Evolutionary conservation across 2,797 vertebrate genomes (phyloP).

Genomic region (Ctenosaura bakeri): DNA sequence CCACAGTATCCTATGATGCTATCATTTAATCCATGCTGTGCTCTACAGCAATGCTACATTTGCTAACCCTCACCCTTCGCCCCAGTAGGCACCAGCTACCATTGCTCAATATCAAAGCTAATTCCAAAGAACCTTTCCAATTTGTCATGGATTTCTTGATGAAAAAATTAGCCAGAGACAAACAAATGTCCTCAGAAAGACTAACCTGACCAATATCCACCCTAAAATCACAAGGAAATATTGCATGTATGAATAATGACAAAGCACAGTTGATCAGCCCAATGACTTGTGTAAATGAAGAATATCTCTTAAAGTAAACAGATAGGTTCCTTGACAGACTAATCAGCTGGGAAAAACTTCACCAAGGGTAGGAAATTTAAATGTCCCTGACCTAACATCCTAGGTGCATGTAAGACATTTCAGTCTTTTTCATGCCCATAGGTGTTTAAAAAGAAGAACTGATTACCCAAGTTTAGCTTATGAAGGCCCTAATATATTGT

Average conservation of each 20-base stretch:
- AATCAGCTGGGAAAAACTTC: not conserved
- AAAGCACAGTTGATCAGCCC: not conserved
- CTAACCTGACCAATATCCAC: not conserved
- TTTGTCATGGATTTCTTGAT: not conserved
- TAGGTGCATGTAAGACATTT: too few species aligned
- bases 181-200: not conserved
- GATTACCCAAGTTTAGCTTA: not conserved
- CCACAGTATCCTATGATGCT: too few species aligned
- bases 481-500: not conserved
- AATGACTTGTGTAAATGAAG: not conserved
- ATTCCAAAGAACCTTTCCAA: not conserved
- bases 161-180: not conserved
- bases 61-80: too few species aligned
- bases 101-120: not conserved
- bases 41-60: too few species aligned
- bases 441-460: not conserved
- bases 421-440: not conserved
- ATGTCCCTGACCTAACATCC: not conserved
- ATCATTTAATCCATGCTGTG: too few species aligned
- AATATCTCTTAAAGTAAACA: not conserved
- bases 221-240: not conserved
- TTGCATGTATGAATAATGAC: not conserved
- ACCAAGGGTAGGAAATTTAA: not conserved
- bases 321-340: not conserved
- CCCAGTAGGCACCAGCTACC: too few species aligned